Conservation (phyloP, 2,888 invertebrate genomes). For the Cryptocephalus primarius region DNA sequence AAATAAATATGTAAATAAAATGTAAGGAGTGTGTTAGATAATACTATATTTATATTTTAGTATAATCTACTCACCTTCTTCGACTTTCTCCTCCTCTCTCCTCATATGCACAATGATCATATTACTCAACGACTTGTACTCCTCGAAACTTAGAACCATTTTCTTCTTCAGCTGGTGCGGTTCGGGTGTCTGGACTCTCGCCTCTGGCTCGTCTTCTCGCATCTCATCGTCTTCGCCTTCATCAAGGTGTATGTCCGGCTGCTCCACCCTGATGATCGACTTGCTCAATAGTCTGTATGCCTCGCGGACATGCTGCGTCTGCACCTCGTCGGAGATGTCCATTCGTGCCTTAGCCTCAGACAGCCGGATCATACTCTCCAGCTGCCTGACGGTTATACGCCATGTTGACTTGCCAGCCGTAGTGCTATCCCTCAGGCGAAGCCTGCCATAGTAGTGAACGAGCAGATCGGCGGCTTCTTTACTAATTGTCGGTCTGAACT, state of each 20-base stretch:
- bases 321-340: slow-evolving; percentile 87
- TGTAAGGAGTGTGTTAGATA: too few species aligned
- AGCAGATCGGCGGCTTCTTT: slow-evolving; percentile 75
- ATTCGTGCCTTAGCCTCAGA: slow-evolving; percentile 95
- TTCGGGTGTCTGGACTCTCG: slow-evolving; percentile 25
- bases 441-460: slow-evolving; percentile 70
- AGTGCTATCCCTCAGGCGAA: slow-evolving; percentile 75
- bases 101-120: slow-evolving; percentile 86
- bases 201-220: slow-evolving; percentile 35
- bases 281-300: slow-evolving; percentile 83
- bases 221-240: slow-evolving; percentile 52
- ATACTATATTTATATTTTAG: too few species aligned
- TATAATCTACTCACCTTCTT: slow-evolving; percentile 40
- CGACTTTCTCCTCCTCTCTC: slow-evolving; percentile 63
- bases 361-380: slow-evolving; percentile 90
- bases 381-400: slow-evolving; percentile 93
- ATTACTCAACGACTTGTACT: slow-evolving; percentile 86
- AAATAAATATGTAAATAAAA: too few species aligned
- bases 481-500: slow-evolving; percentile 83
- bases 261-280: slow-evolving; percentile 94
- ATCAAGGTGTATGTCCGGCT: slow-evolving; percentile 90
- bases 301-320: slow-evolving; percentile 80
- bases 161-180: slow-evolving; percentile 51
- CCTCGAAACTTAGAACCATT: slow-evolving; percentile 77
- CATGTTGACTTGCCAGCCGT: slow-evolving; percentile 58